Evolutionary conservation across 2,888 invertebrate species (phyloP), one percentile per base, ranked within the genome.

Genomic region (Standfussiana lucernea): DNA sequence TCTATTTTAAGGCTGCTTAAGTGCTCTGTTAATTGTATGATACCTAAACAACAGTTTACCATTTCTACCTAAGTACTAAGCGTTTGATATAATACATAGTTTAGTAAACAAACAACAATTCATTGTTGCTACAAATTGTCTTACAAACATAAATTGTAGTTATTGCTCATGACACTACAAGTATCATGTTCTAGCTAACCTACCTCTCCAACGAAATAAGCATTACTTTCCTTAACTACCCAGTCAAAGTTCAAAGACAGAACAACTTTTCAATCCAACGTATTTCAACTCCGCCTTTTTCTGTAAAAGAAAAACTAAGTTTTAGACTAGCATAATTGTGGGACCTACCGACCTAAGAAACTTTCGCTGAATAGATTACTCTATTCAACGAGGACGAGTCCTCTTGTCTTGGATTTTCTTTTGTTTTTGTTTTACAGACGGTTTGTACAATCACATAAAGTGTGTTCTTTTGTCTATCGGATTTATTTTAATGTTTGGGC

Each of bases 281-380:
- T 75, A 62, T 69, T 79, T 61, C 65, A 37, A 53, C 68, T 79
- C 35, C 53, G 6, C 66, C 40, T 35, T 76, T 75, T 61, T 66
- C 53, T 79, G 5, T 50, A 28, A 66, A 69, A 75, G 72, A 66
- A 79, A 69, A 69, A 75, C 82, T 80, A 62, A 80, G 75, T 83
- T 75, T 62, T 37, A 66, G 61, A 67, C 69, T 79, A 70, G 72
- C 59, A 72, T 79, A 83, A 83, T 82, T 82, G 70, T 64, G 61
- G 40, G 45, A 82, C 82, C 67, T 65, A 50, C 68, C 68, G 66
- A 79, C 79, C 83, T 56, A 70, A 79, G 83, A 79, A 83, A 83
- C 83, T 79, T 75, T 82, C 37, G 13, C 64, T 83, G 66, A 75
- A 80, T 79, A 69, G 68, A 82, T 75, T 79, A 75, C 47, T 47